phyloP scores from a whole-genome alignment of 2,888 invertebrate species.

The Netelia virgata region DNA sequence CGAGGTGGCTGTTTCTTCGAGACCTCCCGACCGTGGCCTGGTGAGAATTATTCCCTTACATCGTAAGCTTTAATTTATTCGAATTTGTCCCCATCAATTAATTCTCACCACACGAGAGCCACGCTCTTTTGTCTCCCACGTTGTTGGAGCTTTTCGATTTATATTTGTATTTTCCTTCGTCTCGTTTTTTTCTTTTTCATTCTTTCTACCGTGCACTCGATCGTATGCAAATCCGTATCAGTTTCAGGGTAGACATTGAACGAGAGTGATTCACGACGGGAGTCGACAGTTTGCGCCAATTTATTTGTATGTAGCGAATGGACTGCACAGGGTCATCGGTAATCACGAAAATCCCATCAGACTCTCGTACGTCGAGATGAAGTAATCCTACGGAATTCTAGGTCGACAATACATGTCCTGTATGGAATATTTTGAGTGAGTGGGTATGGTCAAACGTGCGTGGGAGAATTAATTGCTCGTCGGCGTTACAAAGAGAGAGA shows the following conservation, averaged over 20 bases:
- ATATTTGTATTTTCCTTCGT: conserved; percentile 10
- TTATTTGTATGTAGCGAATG: neutral
- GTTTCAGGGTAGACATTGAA: conserved; percentile 23
- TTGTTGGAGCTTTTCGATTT: neutral
- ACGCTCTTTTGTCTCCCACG: neutral
- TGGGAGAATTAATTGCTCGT: conserved; percentile 24
- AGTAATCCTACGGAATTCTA: conserved; percentile 49
- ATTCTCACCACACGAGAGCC: conserved; percentile 15
- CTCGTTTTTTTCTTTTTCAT: neutral
- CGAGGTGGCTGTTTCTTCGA: conserved; percentile 14
- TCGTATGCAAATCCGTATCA: conserved; percentile 54
- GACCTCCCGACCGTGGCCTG: neutral
- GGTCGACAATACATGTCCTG: conserved; percentile 34
- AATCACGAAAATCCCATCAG: conserved; percentile 63
- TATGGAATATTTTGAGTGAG: neutral
- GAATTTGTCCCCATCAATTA: conserved; percentile 45
- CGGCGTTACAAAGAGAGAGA: neutral
- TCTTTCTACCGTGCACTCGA: conserved; percentile 17
- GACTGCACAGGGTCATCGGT: neutral
- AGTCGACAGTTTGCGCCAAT: conserved; percentile 32
- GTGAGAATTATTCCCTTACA: conserved; percentile 1
- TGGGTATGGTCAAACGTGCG: conserved; percentile 4
- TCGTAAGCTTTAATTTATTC: conserved; percentile 42
- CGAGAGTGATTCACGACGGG: conserved; percentile 57
- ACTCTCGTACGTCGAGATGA: conserved; percentile 35